Conservation (phyloP, 2,888 invertebrate species). For the Callinectes sapidus region DNA sequence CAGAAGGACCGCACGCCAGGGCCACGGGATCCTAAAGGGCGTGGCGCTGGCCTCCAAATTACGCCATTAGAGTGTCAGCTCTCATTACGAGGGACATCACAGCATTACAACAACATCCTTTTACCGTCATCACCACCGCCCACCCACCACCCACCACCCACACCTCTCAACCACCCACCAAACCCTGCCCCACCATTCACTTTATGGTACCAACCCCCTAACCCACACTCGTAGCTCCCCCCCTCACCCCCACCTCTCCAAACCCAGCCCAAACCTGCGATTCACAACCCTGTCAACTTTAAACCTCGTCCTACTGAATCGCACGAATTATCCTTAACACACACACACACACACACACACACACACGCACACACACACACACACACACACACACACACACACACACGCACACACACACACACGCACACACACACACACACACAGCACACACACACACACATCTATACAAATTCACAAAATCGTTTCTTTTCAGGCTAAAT, state of each 20-base stretch:
- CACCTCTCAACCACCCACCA: neutral
- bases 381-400: slow-evolving; percentile 5
- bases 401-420: neutral
- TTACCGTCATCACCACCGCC: neutral
- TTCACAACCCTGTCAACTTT: neutral
- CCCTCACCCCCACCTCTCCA: neutral
- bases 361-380: neutral
- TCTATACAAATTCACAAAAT: neutral
- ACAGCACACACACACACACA: neutral
- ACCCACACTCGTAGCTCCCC: neutral
- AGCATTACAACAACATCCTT: slow-evolving; percentile 33
- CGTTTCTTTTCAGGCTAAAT: neutral
- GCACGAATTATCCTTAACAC: neutral
- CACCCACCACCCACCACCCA: neutral
- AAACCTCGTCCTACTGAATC: neutral
- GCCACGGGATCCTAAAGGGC: slow-evolving; percentile 3
- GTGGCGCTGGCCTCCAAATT: neutral
- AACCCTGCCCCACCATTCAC: neutral
- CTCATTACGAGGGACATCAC: slow-evolving; percentile 12
- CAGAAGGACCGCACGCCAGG: neutral
- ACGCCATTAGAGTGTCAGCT: slow-evolving; percentile 28
- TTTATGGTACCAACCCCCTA: neutral
- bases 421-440: neutral
- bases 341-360: neutral
- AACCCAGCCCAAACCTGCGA: no score